These are phyloP conservation scores for Galaxias olidus DNA, from an alignment of 2,797 vertebrate species.

Conservation along the genomic window DNA sequence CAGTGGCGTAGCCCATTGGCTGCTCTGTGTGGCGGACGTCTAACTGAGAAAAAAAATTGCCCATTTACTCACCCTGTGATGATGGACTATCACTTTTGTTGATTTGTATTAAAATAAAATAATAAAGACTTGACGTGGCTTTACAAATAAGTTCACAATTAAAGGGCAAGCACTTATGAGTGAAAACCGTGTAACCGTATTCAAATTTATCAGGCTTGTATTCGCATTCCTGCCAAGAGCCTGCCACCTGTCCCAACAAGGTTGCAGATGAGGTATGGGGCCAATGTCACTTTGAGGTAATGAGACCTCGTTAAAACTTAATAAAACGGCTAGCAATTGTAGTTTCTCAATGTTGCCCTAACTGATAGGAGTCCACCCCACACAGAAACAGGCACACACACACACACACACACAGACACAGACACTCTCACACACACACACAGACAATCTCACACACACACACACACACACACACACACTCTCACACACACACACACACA, in stretches of 20 bases:
- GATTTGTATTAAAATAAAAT: conserved; percentile 13
- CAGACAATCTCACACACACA: conserved; percentile 25
- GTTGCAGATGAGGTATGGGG: conserved; percentile 15
- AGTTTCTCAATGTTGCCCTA: conserved; percentile 48
- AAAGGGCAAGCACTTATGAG: conserved; percentile 14
- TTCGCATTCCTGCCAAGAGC: conserved; percentile 33
- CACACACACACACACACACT: conserved; percentile 22
- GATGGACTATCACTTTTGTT: conserved; percentile 6
- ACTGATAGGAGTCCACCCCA: conserved; percentile 43
- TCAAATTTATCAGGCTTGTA: conserved; percentile 20
- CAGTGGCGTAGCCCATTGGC: conserved; percentile 3
- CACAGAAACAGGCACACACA: conserved; percentile 31
- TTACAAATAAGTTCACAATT: background rate
- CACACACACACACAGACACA: conserved; percentile 17
- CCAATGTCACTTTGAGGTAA: conserved; percentile 51
- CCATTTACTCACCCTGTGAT: conserved; percentile 17
- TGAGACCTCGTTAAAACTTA: conserved; percentile 44
- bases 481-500: conserved; percentile 28
- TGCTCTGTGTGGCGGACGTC: conserved; percentile 6
- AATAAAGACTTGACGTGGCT: background rate
- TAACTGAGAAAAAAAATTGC: conserved; percentile 14
- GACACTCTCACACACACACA: conserved; percentile 29
- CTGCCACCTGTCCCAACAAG: conserved; percentile 25
- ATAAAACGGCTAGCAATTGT: conserved; percentile 56
- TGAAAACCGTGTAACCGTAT: conserved; percentile 22